Evolutionary conservation across 2,113 vertebrate species (phyloP), one percentile per base, ranked within the genome.

Genomic region (Xiphophorus couchianus): DNA sequence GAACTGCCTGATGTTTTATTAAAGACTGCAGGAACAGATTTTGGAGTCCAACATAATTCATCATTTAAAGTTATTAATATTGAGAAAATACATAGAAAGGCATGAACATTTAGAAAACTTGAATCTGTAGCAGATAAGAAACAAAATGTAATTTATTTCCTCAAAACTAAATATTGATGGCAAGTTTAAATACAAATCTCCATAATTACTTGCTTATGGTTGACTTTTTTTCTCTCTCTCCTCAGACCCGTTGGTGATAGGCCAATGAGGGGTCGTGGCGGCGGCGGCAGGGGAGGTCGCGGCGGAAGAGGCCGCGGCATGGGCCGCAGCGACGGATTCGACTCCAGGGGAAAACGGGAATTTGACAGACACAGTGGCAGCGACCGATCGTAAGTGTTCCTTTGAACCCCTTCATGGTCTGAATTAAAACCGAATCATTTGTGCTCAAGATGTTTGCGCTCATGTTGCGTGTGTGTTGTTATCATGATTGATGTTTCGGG

Each of bases 301-400:
- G 97, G 97, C 0, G 95, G 95, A 29, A 95, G 98, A 1, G 98
- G 98, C 0, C 96, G 98, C 14, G 98, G 97, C 35, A 94, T 98
- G 91, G 97, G 97, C 83, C 95, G 97, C 87, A 95, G 93, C 1
- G 98, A 99, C 39, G 98, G 98, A 22, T 99, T 99, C 83, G 98
- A 99, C 89, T 96, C 96, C 1, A 94, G 98, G 58, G 98, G 98
- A 90, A 99, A 99, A 30, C 97, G 98, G 42, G 98, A 99, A 94
- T 99, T 99, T 79, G 98, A 99, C 90, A 95, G 98, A 83, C 98
- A 99, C 84, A 99, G 98, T 42, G 98, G 98, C 93, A 99, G 97
- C 22, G 98, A 99, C 93, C 94, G 96, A 96, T 96, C 97, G 98
- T 99, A 96, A 97, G 98, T 95, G 30, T 0, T 48, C 2, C 65